Evolutionary conservation across 2,797 vertebrate genomes (phyloP).

Genomic region (Sebastiscus albofasciatus): DNA sequence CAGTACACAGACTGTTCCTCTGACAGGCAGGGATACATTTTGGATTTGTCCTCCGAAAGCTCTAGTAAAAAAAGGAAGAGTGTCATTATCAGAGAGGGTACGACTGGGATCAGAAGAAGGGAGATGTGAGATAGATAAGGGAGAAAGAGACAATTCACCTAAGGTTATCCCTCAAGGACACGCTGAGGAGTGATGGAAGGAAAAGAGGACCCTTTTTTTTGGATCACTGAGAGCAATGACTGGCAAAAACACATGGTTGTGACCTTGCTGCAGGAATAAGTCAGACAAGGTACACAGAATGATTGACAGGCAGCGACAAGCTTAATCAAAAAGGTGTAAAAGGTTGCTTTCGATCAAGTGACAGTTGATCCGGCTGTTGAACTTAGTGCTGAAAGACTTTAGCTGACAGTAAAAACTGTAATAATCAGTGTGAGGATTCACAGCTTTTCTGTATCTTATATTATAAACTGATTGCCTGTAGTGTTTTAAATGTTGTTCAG

Average conservation of each 20-base stretch:
- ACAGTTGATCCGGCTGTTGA: neutral
- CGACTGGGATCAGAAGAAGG: conserved; percentile 7
- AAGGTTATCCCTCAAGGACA: conserved; percentile 42
- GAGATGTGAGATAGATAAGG: neutral
- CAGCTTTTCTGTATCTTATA: neutral
- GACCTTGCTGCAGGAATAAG: conserved; percentile 1
- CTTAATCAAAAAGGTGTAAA: neutral
- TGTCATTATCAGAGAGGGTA: conserved; percentile 4
- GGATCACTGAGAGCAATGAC: neutral
- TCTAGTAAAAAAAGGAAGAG: conserved; percentile 1
- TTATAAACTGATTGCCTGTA: neutral
- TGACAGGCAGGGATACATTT: conserved; percentile 14
- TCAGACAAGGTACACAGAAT: neutral
- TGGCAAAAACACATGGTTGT: neutral
- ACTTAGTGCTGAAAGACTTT: neutral
- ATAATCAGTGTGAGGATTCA: neutral
- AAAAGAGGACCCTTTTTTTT: neutral
- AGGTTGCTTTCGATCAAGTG: neutral
- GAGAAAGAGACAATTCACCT: conserved; percentile 6
- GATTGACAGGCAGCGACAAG: neutral
- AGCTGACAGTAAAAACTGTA: neutral
- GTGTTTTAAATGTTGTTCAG: neutral
- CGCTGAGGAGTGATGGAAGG: neutral
- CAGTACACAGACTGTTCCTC: conserved; percentile 27
- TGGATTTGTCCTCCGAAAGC: conserved; percentile 36